These are phyloP conservation scores for Carpatolechia fugitivella DNA, from an alignment of 2,888 invertebrate genomes.

Conservation along the genomic window DNA sequence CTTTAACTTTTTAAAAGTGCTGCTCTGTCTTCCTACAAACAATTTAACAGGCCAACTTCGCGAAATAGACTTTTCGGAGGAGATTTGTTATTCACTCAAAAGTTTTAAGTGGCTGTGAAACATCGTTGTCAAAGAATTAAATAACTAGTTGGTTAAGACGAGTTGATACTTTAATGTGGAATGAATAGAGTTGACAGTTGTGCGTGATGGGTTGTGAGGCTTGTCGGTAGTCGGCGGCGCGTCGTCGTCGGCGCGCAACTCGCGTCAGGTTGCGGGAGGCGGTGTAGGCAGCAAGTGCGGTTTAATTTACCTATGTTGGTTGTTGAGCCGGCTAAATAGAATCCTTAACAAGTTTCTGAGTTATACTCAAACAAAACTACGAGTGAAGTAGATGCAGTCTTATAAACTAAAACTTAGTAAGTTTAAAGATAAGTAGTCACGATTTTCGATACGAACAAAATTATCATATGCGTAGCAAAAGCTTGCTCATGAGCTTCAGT, in stretches of 20 bases:
- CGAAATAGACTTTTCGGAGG: constrained; percentile 68
- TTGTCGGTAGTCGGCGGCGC: constrained; percentile 41
- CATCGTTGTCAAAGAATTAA: constrained; percentile 72
- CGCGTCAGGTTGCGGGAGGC: constrained; percentile 52
- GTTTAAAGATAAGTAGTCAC: no score
- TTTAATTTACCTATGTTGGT: constrained; percentile 43
- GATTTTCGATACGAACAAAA: no score
- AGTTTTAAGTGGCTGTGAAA: constrained; percentile 78
- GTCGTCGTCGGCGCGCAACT: constrained; percentile 40
- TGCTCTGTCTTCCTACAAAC: constrained; percentile 63
- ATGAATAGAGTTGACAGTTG: constrained; percentile 44
- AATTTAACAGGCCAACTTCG: constrained; percentile 73
- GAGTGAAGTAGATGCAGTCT: no score
- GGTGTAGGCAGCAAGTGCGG: constrained; percentile 36
- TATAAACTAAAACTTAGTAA: no score
- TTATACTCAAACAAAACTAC: no score
- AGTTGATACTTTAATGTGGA: constrained; percentile 38
- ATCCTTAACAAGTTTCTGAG: constrained; percentile 29
- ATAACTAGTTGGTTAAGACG: constrained; percentile 43
- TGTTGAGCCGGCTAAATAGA: background rate
- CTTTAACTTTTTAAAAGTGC: constrained; percentile 63
- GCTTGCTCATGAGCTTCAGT: background rate
- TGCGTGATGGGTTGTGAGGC: constrained; percentile 27
- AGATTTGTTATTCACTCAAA: constrained; percentile 78
- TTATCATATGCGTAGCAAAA: background rate